Conservation (phyloP, 2,113 vertebrate genomes). For the Ivindomyrus marchei region DNA sequence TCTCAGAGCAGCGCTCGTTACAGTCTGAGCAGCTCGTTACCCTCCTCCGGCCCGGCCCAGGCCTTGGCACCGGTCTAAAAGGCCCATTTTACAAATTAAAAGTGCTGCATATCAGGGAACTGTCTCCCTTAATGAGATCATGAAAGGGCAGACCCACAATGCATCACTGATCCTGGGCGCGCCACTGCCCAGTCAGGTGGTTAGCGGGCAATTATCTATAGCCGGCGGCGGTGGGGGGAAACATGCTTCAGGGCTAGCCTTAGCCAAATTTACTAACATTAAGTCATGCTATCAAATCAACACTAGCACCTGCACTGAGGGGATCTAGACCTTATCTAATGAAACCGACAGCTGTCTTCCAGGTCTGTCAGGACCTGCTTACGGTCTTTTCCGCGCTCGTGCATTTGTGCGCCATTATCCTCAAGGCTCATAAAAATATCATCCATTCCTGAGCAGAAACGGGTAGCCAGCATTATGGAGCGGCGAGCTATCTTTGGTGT, state of each 20-base stretch:
- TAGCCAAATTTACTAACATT: background rate
- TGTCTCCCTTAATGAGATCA: background rate
- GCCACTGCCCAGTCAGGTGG: background rate
- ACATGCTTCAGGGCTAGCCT: background rate
- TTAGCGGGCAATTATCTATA: background rate
- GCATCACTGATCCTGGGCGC: background rate
- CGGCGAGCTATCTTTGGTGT: background rate
- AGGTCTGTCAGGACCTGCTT: background rate
- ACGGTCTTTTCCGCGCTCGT: background rate
- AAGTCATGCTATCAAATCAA: background rate
- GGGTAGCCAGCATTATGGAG: background rate
- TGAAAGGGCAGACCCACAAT: background rate
- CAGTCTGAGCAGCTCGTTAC: background rate
- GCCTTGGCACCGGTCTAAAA: constrained; percentile 9
- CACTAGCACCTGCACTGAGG: background rate
- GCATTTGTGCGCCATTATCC: background rate
- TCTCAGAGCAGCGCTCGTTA: too few species aligned
- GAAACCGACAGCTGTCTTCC: background rate
- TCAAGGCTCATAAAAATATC: background rate
- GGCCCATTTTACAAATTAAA: constrained; percentile 19
- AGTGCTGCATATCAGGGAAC: background rate
- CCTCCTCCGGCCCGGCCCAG: background rate
- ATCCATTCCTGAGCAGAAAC: background rate
- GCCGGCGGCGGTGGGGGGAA: background rate
- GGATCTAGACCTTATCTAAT: background rate